Base-by-base conservation (phyloP, 2,888 invertebrate genomes). In the Drosophila pegasa region DNA sequence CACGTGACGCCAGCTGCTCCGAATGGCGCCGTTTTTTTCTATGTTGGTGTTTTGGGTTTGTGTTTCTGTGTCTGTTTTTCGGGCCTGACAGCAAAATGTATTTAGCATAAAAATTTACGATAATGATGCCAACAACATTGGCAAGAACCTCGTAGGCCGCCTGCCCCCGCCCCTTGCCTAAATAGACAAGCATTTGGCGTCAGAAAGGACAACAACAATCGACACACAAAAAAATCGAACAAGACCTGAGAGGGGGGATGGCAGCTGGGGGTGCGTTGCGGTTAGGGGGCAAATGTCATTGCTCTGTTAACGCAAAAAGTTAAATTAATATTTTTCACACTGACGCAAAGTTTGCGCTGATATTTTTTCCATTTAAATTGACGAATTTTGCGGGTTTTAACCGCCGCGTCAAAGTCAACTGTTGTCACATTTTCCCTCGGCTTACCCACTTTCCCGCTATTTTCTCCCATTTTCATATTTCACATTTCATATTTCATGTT, bases 21-120 rank as follows among this genome's bases (percentile, higher is more conserved):
- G 73, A 88, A 88, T 88, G 80, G 78, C 40, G 40, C 41, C 58
- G 54, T 68, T 65, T 65, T 51, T 64, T 63, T 38, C 54, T 31
- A 51, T 57, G 56, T 58, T 62, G 47, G 12, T 33, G 33, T 33
- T 48, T 67, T 61, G 45, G 38, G 35, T 67, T 38, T 55, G 62
- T 58, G 58, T 37, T 60, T 54, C 45, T 25, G 60, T 54, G 40
- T 50, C 33, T 60, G 54, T 55, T 77, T 61, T 69, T 68, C 43
- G 70, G 75, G 75, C 64, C 72, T 69, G 74, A 83, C 86, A 89
- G 63, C 80, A 65, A 88, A 87, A 86, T 82, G 90, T 90, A 90
- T 89, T 90, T 90, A 90, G 87, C 90, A 90, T 90, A 88, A 90
- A 90, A 90, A 83, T 90, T 90, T 89, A 90, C 89, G 90, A 90